These are phyloP conservation scores for Ramphastos sulfuratus DNA, from an alignment of 2,113 vertebrate genomes.

Conservation along the genomic window DNA sequence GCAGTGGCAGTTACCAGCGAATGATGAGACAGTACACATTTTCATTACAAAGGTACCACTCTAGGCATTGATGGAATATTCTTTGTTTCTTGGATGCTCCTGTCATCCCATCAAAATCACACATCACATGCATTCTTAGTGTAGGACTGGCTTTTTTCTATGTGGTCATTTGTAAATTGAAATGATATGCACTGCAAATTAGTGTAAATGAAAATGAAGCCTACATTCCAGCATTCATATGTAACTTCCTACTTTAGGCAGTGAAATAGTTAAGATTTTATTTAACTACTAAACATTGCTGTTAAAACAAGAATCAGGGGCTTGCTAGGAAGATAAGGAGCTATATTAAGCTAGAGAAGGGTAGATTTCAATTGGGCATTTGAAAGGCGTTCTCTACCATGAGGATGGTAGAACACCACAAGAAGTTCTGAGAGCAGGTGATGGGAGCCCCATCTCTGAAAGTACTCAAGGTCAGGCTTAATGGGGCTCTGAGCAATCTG, in stretches of 20 bases:
- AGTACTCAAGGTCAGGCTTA: too few species aligned
- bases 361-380: too few species aligned
- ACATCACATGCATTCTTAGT: background rate
- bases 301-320: background rate
- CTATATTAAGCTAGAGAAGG: background rate
- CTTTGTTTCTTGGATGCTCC: background rate
- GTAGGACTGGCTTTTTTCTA: background rate
- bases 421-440: too few species aligned
- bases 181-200: background rate
- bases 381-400: too few species aligned
- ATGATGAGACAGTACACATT: background rate
- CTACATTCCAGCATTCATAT: background rate
- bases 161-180: background rate
- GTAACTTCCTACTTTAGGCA: background rate
- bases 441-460: too few species aligned
- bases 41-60: background rate
- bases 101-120: background rate
- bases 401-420: too few species aligned
- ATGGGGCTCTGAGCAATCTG: too few species aligned
- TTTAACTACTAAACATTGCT: background rate
- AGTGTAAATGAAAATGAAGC: background rate
- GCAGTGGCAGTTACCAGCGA: background rate
- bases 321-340: background rate
- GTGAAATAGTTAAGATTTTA: background rate
- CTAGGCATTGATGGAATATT: background rate